Evolutionary conservation across 2,888 invertebrate genomes (phyloP).

Genomic region (Apotomis betuletana): DNA sequence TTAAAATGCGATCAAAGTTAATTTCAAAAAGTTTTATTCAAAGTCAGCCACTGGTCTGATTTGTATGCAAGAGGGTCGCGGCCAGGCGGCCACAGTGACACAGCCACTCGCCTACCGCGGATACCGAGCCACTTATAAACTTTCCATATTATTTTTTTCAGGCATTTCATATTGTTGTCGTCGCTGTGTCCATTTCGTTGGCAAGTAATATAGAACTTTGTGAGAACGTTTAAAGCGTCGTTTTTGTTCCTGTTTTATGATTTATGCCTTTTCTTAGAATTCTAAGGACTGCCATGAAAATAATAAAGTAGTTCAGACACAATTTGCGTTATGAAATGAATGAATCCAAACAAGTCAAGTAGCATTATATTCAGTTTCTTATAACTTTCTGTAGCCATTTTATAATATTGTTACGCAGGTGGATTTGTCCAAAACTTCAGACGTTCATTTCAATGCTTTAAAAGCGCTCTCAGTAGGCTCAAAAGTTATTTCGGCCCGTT

Average conservation of each 20-base stretch:
- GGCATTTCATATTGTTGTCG: constrained; percentile 54
- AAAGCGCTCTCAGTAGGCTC: too few relatives aligned
- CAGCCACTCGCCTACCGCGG: constrained; percentile 52
- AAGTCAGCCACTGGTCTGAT: constrained; percentile 60
- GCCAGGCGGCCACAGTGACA: constrained; percentile 55
- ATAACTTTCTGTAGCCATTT: too few relatives aligned
- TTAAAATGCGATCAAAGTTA: constrained; percentile 71
- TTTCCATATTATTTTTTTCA: constrained; percentile 55
- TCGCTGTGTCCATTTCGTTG: constrained; percentile 49
- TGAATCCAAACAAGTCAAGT: background rate
- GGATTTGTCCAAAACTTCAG: too few relatives aligned
- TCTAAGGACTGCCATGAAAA: constrained; percentile 1
- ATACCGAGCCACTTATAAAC: constrained; percentile 58
- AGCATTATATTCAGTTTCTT: too few relatives aligned
- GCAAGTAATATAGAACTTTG: constrained; percentile 52
- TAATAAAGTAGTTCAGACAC: constrained; percentile 4
- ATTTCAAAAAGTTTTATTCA: constrained; percentile 62
- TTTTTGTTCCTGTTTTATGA: constrained; percentile 39
- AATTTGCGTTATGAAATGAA: constrained; percentile 6
- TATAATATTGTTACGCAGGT: too few relatives aligned
- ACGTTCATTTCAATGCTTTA: too few relatives aligned
- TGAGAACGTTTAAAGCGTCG: constrained; percentile 48
- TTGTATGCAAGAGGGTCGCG: constrained; percentile 56
- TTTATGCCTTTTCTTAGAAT: constrained; percentile 16
- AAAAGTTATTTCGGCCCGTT: too few relatives aligned